Base-by-base conservation (phyloP, 2,888 invertebrate species). In the Dinocampus coccinellae region DNA sequence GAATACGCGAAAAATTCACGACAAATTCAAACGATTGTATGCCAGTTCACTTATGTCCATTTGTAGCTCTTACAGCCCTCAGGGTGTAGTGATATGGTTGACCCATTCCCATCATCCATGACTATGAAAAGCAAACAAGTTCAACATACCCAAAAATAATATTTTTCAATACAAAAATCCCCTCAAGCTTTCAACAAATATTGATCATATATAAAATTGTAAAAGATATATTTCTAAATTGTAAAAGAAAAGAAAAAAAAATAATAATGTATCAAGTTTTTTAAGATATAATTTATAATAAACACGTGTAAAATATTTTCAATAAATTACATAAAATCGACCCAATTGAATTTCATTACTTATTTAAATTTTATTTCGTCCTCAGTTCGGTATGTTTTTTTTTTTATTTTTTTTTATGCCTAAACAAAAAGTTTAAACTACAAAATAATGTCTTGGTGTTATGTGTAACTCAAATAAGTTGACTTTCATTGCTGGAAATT, bases 121-220 rank as follows among this genome's bases (percentile, higher is more conserved):
- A 26, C n/a, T 42, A 29, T n/a, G n/a, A 24, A 52, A 52, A 42
- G 26, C 16, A 42, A 26, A 61, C n/a, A 61, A 61, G 6, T 29
- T 63, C n/a, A 36, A 16, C 57, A 29, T 42, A 20, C 22, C 16
- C 29, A 62, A 20, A 24, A 63, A 71, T 61, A 73, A 71, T 71
- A 65, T 71, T 73, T 73, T 61, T 33, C 13, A 16, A 70, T 65
- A 53, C 26, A 22, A 63, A 61, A 42, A n/a, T n/a, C 52, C 11
- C 16, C 7, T 1, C 11, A 53, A 34, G 52, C 16, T 9, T 67
- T 62, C 24, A 13, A 24, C 13, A 22, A 55, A 55, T 26, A 55
- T 10, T 24, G 26, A 55, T 26, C 55, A 22, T 26, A 55, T 34
- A 61, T 34, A 11, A 61, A 61, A 36, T 13, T 36, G 4, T 34